phyloP scores from a whole-genome alignment of 2,797 vertebrate genomes.

The Lacerta agilis region DNA sequence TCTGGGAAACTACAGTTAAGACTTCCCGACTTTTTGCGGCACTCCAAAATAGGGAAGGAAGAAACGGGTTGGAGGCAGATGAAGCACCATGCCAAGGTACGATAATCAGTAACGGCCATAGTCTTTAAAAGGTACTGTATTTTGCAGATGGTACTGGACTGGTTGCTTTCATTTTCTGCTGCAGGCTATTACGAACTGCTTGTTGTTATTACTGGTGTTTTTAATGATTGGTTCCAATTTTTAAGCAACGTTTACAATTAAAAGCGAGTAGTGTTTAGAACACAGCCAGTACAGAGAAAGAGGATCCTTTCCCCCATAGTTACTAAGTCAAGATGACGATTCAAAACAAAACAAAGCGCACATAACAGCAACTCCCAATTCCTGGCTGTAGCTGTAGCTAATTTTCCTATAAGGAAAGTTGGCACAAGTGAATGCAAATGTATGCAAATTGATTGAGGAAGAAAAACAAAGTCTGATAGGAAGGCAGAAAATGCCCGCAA shows the following conservation, averaged over 20 bases:
- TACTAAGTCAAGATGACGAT: not conserved
- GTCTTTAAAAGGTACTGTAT: not conserved
- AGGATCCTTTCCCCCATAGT: conserved; percentile 10
- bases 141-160: not conserved
- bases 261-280: not conserved
- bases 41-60: not conserved
- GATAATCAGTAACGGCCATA: not conserved
- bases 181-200: too few relatives aligned
- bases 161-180: not conserved
- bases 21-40: not conserved
- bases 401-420: conserved; percentile 19
- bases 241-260: not conserved
- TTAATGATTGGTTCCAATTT: not conserved
- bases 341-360: not conserved
- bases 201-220: not conserved
- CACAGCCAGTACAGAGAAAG: not conserved
- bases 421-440: conserved; percentile 7
- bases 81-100: not conserved
- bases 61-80: not conserved
- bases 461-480: conserved; percentile 9
- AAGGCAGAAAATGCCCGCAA: not conserved
- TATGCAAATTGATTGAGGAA: conserved; percentile 1
- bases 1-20: not conserved
- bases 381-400: not conserved
- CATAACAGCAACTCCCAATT: not conserved